phyloP scores from a whole-genome alignment of 2,797 vertebrate species.

The Chelidonichthys spinosus region DNA sequence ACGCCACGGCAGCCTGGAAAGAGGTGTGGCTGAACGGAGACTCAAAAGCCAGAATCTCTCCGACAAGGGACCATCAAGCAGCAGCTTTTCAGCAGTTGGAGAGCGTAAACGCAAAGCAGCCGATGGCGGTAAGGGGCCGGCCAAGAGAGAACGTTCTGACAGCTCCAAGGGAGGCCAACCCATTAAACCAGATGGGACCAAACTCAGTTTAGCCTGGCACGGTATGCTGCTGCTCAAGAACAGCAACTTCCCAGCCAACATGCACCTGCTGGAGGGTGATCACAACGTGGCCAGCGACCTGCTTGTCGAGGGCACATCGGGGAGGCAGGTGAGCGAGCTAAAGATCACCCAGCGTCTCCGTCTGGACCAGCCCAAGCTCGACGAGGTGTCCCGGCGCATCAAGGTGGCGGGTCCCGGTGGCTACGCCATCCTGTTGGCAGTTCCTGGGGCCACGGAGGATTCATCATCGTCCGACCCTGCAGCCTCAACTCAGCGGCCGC shows the following conservation, averaged over 20 bases:
- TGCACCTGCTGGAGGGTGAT: conserved; percentile 97
- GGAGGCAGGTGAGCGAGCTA: conserved; percentile 93
- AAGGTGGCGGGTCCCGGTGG: conserved; percentile 96
- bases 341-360: conserved; percentile 99
- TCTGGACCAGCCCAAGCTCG: conserved; percentile 98
- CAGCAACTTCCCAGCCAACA: conserved; percentile 98
- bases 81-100: conserved; percentile 52
- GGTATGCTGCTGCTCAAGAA: conserved; percentile 98
- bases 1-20: conserved; percentile 88
- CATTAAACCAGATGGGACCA: conserved; percentile 83
- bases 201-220: conserved; percentile 94
- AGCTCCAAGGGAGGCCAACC: conserved; percentile 76
- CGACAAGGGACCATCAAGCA: conserved; percentile 71
- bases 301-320: conserved; percentile 89
- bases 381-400: conserved; percentile 98
- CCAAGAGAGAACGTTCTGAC: conserved; percentile 87
- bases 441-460: conserved; percentile 91
- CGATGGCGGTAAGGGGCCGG: conserved; percentile 87
- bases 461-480: conserved; percentile 86
- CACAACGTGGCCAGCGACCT: conserved; percentile 93
- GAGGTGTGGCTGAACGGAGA: conserved; percentile 84
- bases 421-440: conserved; percentile 94
- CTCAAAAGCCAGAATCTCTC: conserved; percentile 77
- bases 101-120: conserved; percentile 86
- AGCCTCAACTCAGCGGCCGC: conserved; percentile 94